Base-by-base conservation (phyloP, 2,113 vertebrate genomes). In the Hippolais icterina region DNA sequence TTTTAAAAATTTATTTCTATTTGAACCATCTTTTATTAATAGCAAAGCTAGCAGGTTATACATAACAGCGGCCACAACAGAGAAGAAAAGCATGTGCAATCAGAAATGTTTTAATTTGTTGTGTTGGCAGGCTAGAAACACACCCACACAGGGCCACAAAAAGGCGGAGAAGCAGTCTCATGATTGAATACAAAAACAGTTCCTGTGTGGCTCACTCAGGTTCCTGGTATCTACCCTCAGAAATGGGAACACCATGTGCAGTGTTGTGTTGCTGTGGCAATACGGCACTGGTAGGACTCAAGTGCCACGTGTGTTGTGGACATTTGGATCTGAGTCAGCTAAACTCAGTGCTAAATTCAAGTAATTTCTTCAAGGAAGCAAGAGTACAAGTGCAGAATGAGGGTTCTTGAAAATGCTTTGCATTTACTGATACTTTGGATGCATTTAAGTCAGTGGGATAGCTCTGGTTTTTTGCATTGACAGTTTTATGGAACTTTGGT, bases 41-140 rank as follows among this genome's bases (percentile, higher is more conserved):
- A 80, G 63, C 35, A 61, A 63, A 66, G 24, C 63, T 49, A 85
- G 5, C 41, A 87, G 63, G 53, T 80, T 88, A 76, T 72, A 15
- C 66, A 35, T 12, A 80, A 35, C 54, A 44, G 49, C 0, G 74
- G 29, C 72, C 83, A 78, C 72, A 87, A 78, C 56, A 78, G 59
- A 46, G 44, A 82, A 77, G 41, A 77, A 91, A 90, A 89, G 50
- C 63, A 64, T 87, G 33, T 75, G 49, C 89, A 87, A 16, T 60
- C 47, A 94, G 64, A 83, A 92, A 84, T 94, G 52, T 92, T 97
- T 94, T 87, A 71, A 89, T 93, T 90, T 92, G 90, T 94, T 97
- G 52, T 97, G 52, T 56, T 94, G 76, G 80, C 89, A 91, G 77
- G 64, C 83, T 94, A n/a, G 66, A 95, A 93, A 93, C 76, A 90